Evolutionary conservation across 2,797 vertebrate species (phyloP), one percentile per base, ranked within the genome.

Genomic region (Phalanger gymnotis): DNA sequence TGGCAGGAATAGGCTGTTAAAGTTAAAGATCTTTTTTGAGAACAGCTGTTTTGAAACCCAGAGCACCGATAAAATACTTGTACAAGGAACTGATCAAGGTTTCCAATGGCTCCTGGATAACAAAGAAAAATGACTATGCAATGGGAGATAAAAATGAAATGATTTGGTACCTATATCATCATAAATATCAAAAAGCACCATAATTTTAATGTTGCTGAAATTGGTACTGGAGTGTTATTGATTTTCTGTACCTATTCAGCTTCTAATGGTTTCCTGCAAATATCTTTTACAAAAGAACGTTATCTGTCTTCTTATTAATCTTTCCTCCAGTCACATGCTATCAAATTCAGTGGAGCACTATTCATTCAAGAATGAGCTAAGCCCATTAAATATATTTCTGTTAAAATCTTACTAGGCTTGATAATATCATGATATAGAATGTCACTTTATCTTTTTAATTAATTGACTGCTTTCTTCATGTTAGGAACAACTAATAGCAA

Each of bases 81-180:
- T 94, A 93, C 58, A 97, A 97, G 93, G 97, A 98, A 93, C 73
- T 93, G 95, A 97, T 98, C 40, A 91, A 96, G 92, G 56, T 98
- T 98, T 97, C 95, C 94, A 96, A 96, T 95, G 95, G 91, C 56
- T 93, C 95, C 81, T 58, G 96, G 97, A 97, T 97, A 98, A 97
- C 19, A 95, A 97, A 97, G 93, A 97, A 95, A 97, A 98, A 97
- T 0, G 4, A 95, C 95, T 96, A 61, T 53, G 96, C 2, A 1
- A 92, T 96, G 95, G 96, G 97, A 98, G 92, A 97, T 95, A 98
- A 98, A 97, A 98, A 98, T 94, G 93, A 98, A 98, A 98, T 96
- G 30, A 97, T 96, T 73, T 96, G 94, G 91, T 95, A 97, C 91
- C 95, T 0, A 0, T 97, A 97, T 96, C 89, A 97, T 96, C 97